These are phyloP conservation scores for Caenorhabditis sp. DNA, from an alignment of 2,888 invertebrate genomes.

Conservation along the genomic window DNA sequence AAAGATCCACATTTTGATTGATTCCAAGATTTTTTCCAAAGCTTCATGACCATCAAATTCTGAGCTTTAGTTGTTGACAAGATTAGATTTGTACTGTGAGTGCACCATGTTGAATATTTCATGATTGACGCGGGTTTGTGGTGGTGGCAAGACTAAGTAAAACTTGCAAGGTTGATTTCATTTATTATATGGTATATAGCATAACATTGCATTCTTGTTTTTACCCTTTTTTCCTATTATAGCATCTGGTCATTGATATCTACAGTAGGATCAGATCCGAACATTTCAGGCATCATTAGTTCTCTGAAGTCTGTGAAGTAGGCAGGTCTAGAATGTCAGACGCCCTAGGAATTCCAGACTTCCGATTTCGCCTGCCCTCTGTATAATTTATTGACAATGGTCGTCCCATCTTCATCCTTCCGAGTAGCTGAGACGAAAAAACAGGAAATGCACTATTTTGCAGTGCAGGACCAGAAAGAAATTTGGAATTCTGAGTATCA, in stretches of 20 bases:
- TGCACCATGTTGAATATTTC: slow-evolving; percentile 31
- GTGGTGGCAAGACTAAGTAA: not conserved
- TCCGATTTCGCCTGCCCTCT: not conserved
- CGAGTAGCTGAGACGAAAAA: too few relatives aligned
- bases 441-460: not conserved
- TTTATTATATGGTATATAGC: slow-evolving; percentile 7
- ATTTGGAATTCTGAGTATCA: not conserved
- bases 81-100: slow-evolving; percentile 21
- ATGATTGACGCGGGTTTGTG: slow-evolving; percentile 30
- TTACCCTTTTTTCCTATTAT: too few relatives aligned
- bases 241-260: slow-evolving; percentile 29
- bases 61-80: slow-evolving; percentile 7
- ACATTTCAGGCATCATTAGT: too few relatives aligned
- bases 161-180: slow-evolving; percentile 20
- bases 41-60: not conserved
- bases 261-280: not conserved
- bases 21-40: not conserved
- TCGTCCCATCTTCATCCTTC: too few relatives aligned
- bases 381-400: slow-evolving; percentile 3
- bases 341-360: not conserved
- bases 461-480: too few relatives aligned
- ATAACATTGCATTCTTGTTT: slow-evolving; percentile 3
- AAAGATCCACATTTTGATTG: too few relatives aligned
- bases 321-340: not conserved
- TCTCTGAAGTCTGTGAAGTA: too few relatives aligned